Evolutionary conservation across 2,888 invertebrate species (phyloP).

Genomic region (Metacarcinus magister): DNA sequence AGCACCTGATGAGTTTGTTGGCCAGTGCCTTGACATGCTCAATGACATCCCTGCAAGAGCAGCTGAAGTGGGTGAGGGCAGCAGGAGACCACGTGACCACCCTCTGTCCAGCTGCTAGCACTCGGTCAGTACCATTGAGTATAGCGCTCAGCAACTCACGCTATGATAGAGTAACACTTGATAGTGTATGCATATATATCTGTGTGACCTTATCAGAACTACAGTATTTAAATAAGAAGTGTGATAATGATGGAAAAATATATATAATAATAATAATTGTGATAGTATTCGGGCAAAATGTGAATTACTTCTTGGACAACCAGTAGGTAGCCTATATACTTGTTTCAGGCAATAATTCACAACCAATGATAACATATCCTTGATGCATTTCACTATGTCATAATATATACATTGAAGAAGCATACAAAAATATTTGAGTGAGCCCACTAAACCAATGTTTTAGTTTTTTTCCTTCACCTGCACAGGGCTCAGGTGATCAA

Average conservation of each 20-base stretch:
- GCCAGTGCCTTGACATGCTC: conserved; percentile 78
- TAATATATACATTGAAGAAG: not conserved
- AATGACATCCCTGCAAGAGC: conserved; percentile 75
- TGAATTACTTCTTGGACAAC: not conserved
- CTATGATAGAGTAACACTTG: conserved; percentile 49
- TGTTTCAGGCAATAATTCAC: not conserved
- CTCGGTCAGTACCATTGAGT: conserved; percentile 73
- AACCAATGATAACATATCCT: not conserved
- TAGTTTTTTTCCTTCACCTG: conserved; percentile 64
- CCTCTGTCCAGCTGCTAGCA: conserved; percentile 78
- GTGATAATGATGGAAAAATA: not conserved
- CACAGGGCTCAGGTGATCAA: conserved; percentile 76
- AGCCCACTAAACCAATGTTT: not conserved
- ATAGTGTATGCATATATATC: not conserved
- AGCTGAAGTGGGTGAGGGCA: conserved; percentile 81
- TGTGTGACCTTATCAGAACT: not conserved
- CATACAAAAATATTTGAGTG: not conserved
- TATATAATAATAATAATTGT: not conserved
- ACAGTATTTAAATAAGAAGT: not conserved
- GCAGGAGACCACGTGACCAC: conserved; percentile 82
- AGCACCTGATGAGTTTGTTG: conserved; percentile 73
- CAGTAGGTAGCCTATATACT: no score
- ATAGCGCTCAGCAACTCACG: conserved; percentile 78
- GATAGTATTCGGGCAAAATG: not conserved
- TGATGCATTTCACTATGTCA: not conserved